Evolutionary conservation across 2,888 invertebrate species (phyloP), one percentile per base, ranked within the genome.

Genomic region (Drosophila ustulata): DNA sequence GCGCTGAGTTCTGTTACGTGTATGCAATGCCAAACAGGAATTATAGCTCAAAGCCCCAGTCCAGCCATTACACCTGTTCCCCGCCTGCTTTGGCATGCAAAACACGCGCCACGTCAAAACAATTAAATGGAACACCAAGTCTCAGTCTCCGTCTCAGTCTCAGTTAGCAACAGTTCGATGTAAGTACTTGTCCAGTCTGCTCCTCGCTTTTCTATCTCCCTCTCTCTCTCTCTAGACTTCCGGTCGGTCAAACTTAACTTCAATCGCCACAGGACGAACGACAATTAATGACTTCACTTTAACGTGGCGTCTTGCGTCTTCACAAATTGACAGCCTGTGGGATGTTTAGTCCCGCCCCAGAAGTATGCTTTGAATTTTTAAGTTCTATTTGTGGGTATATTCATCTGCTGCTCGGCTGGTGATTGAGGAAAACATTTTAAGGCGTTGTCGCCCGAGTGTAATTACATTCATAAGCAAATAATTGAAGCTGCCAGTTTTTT

Each of bases 61-160:
- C 25, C 45, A 2, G 3, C 23, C n/a, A 9, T 50, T 5, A 30
- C 59, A 51, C 30, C 49, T 58, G 62, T 30, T 30, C 25, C 41
- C 50, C 46, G 2, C 3, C 45, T 43, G 32, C 23, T 43, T 55
- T 30, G 55, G 46, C 65, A 83, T 83, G 84, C 83, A 86, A 83
- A 86, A 81, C 83, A 83, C 84, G 83, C 80, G 70, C 75, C 53
- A 39, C 65, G 65, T 58, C 80, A 68, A 84, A 83, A 86, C 83
- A 83, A 83, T 83, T 83, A 86, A 80, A 71, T 53, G 77, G 67
- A 66, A 64, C 69, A 61, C 61, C 68, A 61, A 64, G 75, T 50
- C 65, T 28, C 18, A 18, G 18, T 18, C 18, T 18, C 18, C 0
- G 18, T 18, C 18, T 18, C 18, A 18, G 18, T 18, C 34, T 26